These are phyloP conservation scores for Elymnias hypermnestra DNA, from an alignment of 1,140 invertebrate genomes.

Conservation along the genomic window DNA sequence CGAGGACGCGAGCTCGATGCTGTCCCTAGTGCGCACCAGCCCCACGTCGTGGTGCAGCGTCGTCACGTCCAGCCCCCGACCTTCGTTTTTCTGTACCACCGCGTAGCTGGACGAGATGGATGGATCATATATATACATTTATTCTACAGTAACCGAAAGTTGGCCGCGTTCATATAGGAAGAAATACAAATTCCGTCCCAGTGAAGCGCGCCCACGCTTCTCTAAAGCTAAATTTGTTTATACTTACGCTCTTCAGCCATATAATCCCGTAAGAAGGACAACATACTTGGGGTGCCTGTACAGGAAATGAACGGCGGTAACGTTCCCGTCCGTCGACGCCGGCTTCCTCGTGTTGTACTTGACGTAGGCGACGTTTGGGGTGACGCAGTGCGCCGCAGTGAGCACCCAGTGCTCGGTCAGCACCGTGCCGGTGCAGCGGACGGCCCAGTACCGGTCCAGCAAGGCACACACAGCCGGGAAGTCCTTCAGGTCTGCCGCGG, in stretches of 20 bases:
- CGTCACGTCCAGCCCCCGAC: conserved; percentile 42
- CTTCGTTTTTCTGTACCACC: conserved; percentile 40
- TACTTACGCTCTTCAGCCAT: no score
- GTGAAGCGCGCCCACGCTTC: no score
- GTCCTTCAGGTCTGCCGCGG: conserved; percentile 20
- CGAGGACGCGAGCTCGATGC: conserved; percentile 26
- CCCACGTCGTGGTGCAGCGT: conserved; percentile 57
- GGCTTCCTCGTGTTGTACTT: conserved; percentile 46
- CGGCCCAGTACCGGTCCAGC: conserved; percentile 37
- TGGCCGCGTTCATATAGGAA: no score
- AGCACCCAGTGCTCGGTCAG: conserved; percentile 44
- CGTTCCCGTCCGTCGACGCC: conserved; percentile 29
- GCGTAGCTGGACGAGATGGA: conserved; percentile 28
- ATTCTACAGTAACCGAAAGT: no score
- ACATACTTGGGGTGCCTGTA: conserved; percentile 51
- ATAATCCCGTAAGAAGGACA: not conserved
- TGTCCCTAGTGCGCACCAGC: conserved; percentile 40
- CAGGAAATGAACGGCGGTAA: conserved; percentile 37
- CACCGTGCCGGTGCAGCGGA: conserved; percentile 45
- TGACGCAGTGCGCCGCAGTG: conserved; percentile 55
- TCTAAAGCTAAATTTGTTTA: no score
- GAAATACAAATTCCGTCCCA: no score
- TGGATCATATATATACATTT: no score
- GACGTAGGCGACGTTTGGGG: conserved; percentile 37
- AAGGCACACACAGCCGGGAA: conserved; percentile 38